Conservation (phyloP, 2,113 vertebrate species). For the Mormyrus lacerda region DNA sequence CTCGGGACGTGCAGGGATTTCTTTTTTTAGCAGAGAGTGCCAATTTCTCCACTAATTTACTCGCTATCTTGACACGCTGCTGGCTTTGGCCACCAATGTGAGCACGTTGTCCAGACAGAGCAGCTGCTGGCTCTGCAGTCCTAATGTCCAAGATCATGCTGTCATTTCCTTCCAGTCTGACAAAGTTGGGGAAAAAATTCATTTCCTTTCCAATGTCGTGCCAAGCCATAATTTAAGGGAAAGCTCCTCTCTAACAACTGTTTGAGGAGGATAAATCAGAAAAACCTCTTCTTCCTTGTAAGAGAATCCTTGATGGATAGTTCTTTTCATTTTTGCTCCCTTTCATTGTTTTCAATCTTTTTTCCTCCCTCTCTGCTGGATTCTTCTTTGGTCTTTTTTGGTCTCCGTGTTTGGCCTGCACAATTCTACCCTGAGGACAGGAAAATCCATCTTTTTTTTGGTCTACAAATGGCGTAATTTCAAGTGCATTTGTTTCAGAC, state of each 20-base stretch:
- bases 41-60: conserved; percentile 47
- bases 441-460: conserved; percentile 17
- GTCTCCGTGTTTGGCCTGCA: neutral
- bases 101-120: conserved; percentile 45
- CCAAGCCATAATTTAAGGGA: conserved; percentile 43
- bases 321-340: conserved; percentile 22
- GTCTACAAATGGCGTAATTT: neutral
- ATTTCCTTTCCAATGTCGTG: conserved; percentile 38
- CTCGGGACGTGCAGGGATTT: conserved; percentile 34
- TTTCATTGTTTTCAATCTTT: conserved; percentile 22
- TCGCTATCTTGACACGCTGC: conserved; percentile 42
- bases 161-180: conserved; percentile 51
- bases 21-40: conserved; percentile 30
- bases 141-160: conserved; percentile 37
- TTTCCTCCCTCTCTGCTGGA: neutral
- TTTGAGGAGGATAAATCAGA: conserved; percentile 33
- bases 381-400: neutral
- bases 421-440: conserved; percentile 23
- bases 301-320: conserved; percentile 29
- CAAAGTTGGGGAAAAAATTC: conserved; percentile 12
- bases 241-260: conserved; percentile 37
- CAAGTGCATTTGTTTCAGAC: neutral
- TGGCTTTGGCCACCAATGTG: conserved; percentile 23
- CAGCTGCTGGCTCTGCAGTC: conserved; percentile 40
- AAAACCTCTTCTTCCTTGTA: conserved; percentile 16